Conservation (phyloP, 2,888 invertebrate species). For the Beris morrisii region DNA sequence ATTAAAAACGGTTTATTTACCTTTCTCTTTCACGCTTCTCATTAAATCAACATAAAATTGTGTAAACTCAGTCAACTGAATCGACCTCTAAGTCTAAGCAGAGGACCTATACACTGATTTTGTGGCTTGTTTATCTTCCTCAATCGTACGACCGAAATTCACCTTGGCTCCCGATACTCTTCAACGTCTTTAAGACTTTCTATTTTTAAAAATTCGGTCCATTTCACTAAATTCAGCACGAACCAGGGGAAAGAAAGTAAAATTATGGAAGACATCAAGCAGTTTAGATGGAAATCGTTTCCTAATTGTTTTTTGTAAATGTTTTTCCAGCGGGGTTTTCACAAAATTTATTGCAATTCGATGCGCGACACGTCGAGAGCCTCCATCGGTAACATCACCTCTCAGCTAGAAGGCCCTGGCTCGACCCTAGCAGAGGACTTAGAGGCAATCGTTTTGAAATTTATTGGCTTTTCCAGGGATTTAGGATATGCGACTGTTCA, state of each 20-base stretch:
- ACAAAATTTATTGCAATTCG: conserved; percentile 38
- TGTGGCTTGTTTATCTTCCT: conserved; percentile 25
- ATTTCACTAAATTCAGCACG: conserved; percentile 25
- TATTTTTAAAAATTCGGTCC: conserved; percentile 26
- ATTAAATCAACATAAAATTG: conserved; percentile 9
- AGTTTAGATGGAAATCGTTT: conserved; percentile 35
- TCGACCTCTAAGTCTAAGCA: conserved; percentile 6
- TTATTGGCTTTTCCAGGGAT: too few relatives aligned
- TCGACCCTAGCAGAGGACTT: too few relatives aligned
- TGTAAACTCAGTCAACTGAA: conserved; percentile 15
- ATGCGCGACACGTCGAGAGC: conserved; percentile 29
- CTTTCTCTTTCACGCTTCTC: background rate
- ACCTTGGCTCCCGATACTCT: conserved; percentile 9
- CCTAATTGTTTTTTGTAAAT: conserved; percentile 27
- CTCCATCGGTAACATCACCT: too few relatives aligned
- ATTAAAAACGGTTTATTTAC: too few relatives aligned
- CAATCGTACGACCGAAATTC: conserved; percentile 3
- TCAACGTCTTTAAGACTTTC: conserved; percentile 22
- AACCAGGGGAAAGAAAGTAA: conserved; percentile 10
- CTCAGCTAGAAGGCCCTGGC: too few relatives aligned
- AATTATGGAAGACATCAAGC: conserved; percentile 36
- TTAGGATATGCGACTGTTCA: too few relatives aligned
- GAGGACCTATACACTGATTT: background rate
- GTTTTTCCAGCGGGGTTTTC: conserved; percentile 26
- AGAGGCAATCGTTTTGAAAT: too few relatives aligned